Percentiles rank a stretch among this genome's conserved stretches.
These are phyloP conservation scores for Cossypha dichroa DNA, from an alignment of 2,797 vertebrate species.

Conservation along the genomic window DNA sequence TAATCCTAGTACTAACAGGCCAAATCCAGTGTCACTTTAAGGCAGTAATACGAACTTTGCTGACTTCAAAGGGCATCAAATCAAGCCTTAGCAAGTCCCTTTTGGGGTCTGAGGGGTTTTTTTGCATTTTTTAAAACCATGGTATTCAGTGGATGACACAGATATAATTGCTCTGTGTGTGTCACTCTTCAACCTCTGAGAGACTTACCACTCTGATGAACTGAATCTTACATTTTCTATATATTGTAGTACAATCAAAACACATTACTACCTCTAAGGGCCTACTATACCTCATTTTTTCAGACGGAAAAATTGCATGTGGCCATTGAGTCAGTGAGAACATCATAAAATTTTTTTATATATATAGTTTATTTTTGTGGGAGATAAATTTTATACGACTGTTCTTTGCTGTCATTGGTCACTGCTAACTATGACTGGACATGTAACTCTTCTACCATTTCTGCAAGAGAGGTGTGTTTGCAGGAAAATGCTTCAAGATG, in stretches of 20 bases:
- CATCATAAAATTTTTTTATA: constrained; percentile 91
- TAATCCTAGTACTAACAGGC: constrained; percentile 46
- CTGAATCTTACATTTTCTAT: constrained; percentile 82
- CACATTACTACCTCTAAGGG: constrained; percentile 96
- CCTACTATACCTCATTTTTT: constrained; percentile 94
- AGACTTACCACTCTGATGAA: constrained; percentile 80
- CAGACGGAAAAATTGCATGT: constrained; percentile 89
- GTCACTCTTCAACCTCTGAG: constrained; percentile 76
- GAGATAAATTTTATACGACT: constrained; percentile 92
- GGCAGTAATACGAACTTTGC: not conserved
- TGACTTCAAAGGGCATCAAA: constrained; percentile 2
- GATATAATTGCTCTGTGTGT: constrained; percentile 66
- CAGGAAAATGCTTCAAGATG: constrained; percentile 76
- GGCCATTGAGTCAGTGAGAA: constrained; percentile 86
- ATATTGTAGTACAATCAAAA: constrained; percentile 92
- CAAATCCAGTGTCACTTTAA: constrained; percentile 33
- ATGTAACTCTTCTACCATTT: constrained; percentile 83
- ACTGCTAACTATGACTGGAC: constrained; percentile 88
- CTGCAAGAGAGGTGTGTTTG: constrained; percentile 84
- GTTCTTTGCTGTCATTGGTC: constrained; percentile 87
- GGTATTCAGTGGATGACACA: constrained; percentile 72
- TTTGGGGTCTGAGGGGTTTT: not conserved
- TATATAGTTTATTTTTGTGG: constrained; percentile 94
- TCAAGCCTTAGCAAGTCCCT: constrained; percentile 34
- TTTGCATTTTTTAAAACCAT: constrained; percentile 67